Evolutionary conservation across 2,888 invertebrate species (phyloP).

Genomic region (Agrotis ipsilon): DNA sequence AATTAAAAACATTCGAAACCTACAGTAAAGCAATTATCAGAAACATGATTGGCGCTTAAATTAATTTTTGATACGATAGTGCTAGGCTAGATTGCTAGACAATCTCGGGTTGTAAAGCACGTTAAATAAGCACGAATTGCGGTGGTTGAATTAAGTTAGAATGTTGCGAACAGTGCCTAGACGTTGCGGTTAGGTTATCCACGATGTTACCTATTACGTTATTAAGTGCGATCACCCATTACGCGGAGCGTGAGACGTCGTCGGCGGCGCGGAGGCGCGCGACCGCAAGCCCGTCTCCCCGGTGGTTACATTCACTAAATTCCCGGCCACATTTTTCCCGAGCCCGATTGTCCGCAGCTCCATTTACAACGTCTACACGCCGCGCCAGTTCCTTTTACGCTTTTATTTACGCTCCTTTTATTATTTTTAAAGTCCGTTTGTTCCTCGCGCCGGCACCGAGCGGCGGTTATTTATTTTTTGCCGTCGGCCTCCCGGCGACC

Average conservation of each 20-base stretch:
- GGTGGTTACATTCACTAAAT: constrained; percentile 89
- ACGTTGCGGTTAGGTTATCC: constrained; percentile 77
- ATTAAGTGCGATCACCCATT: constrained; percentile 85
- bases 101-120: constrained; percentile 49
- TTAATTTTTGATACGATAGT: constrained; percentile 38
- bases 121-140: constrained; percentile 60
- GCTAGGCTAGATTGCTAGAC: constrained; percentile 44
- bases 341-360: constrained; percentile 90
- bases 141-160: constrained; percentile 60
- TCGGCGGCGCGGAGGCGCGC: constrained; percentile 76
- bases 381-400: constrained; percentile 91
- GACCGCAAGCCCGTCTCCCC: constrained; percentile 82
- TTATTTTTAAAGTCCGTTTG: constrained; percentile 91
- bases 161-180: constrained; percentile 64
- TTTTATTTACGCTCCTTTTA: constrained; percentile 91
- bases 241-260: constrained; percentile 74
- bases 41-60: constrained; percentile 35
- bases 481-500: constrained; percentile 90
- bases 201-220: constrained; percentile 79
- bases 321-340: constrained; percentile 89
- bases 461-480: constrained; percentile 90
- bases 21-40: constrained; percentile 47
- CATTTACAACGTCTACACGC: constrained; percentile 91
- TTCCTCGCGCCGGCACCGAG: constrained; percentile 90
- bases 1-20: constrained; percentile 42